These are phyloP conservation scores for Chironomus striatipennis DNA, from an alignment of 1,140 invertebrate genomes.

Conservation along the genomic window DNA sequence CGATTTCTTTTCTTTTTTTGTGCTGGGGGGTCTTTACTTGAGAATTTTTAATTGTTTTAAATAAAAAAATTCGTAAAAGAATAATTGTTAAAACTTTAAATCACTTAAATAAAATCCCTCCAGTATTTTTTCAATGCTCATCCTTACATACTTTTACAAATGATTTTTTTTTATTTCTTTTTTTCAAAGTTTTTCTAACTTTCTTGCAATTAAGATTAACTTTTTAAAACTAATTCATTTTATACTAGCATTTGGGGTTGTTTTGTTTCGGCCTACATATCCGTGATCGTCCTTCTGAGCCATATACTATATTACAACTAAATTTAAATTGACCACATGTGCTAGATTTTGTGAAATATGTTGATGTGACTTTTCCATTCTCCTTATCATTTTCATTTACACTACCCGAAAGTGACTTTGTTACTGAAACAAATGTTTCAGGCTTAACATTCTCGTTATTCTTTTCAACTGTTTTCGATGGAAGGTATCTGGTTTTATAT, in stretches of 20 bases:
- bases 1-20: too few relatives aligned
- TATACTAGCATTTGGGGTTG: slow-evolving; percentile 24
- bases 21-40: too few relatives aligned
- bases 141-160: neutral
- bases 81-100: too few relatives aligned
- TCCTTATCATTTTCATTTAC: slow-evolving; percentile 50
- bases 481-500: slow-evolving; percentile 36
- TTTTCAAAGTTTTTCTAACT: neutral
- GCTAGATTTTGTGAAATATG: slow-evolving; percentile 75
- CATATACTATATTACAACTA: slow-evolving; percentile 67
- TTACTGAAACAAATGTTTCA: slow-evolving; percentile 58
- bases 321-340: slow-evolving; percentile 79
- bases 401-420: slow-evolving; percentile 65
- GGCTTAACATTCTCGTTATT: slow-evolving; percentile 32
- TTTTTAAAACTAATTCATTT: neutral
- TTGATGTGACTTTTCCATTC: slow-evolving; percentile 57
- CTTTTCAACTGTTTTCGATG: slow-evolving; percentile 39
- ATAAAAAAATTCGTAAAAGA: too few relatives aligned
- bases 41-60: too few relatives aligned
- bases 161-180: neutral
- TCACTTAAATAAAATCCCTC: too few relatives aligned
- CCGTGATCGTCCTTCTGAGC: slow-evolving; percentile 64
- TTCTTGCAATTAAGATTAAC: neutral
- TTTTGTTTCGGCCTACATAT: slow-evolving; percentile 62
- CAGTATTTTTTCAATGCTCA: neutral